Evolutionary conservation across 2,888 invertebrate species (phyloP), one percentile per base, ranked within the genome.

Genomic region (Heteropelma amictum): DNA sequence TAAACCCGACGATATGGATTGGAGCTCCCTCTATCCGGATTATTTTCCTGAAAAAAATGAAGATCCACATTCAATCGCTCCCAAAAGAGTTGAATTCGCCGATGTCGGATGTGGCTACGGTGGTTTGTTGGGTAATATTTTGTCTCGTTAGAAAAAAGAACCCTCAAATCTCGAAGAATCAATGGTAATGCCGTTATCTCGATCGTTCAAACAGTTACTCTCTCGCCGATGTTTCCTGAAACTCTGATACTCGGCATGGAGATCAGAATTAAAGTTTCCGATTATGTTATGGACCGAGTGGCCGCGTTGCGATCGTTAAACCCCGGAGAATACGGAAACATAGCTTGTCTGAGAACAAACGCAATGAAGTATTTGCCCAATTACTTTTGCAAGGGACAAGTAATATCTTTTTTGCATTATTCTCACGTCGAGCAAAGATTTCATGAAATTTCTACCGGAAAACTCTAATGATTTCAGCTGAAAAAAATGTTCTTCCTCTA

Each of bases 321-420:
- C 89, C 92, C 93, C 0, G 94, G 93, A 1, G 89, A 93, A 78
- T 99, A 97, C 89, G 93, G 94, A 85, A 99, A 99, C 90, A 94
- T 99, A 82, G 97, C 98, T 40, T 98, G 99, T 81, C 90, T 99
- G 54, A 92, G 99, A 79, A 95, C 97, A 10, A 99, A 99, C 91
- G 99, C 99, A 1, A 99, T 99, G 99, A 99, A 99, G 90, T 98
- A 98, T 91, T 92, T 99, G 82, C 98, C 99, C 1, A 99, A 99
- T 89, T 99, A 95, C 90, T 99, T 99, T 87, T 89, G 91, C 68
- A 99, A 98, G 91, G 97, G 95, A 77, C 99, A 98, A 92, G 96
- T 95, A 90, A 82, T 28, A 19, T 30, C 23, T 21, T 35, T 19
- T 61, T 47, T 28, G 12, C 40, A 17, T 1, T 8, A 30, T 30